A percentile compares a stretch with the other conserved stretches of the same genome.
Evolutionary conservation across 2,888 invertebrate genomes (phyloP).

Genomic region (Cheilosia variabilis): DNA sequence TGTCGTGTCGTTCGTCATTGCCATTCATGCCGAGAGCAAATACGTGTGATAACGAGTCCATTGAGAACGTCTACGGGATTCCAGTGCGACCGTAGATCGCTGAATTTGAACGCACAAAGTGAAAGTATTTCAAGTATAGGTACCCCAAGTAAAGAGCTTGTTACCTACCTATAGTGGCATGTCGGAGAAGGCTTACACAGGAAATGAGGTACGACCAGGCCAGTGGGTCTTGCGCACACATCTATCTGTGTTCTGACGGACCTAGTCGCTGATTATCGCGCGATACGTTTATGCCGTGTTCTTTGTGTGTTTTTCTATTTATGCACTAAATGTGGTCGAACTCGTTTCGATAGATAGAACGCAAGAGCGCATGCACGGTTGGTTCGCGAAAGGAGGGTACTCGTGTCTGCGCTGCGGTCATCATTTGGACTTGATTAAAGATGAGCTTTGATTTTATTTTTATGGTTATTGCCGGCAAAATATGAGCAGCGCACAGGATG

Average conservation of each 20-base stretch:
- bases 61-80: constrained; percentile 41
- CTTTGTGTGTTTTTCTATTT: constrained; percentile 43
- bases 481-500: constrained; percentile 1
- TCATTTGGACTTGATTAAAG: constrained; percentile 25
- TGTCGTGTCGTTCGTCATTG: not conserved
- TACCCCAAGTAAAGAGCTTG: constrained; percentile 39
- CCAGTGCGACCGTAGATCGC: not conserved
- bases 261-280: constrained; percentile 22
- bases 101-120: constrained; percentile 41
- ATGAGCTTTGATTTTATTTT: constrained; percentile 48
- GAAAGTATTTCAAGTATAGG: constrained; percentile 46
- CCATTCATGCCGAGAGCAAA: constrained; percentile 11
- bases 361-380: constrained; percentile 39
- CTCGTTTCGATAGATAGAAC: constrained; percentile 63
- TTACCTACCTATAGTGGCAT: constrained; percentile 9
- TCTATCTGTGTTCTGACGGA: constrained; percentile 9
- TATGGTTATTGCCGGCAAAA: constrained; percentile 26
- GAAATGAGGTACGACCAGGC: constrained; percentile 73
- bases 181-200: constrained; percentile 32
- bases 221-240: constrained; percentile 64
- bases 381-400: constrained; percentile 21
- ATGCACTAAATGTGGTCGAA: constrained; percentile 69
- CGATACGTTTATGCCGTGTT: not conserved
- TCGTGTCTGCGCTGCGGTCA: not conserved
- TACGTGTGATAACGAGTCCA: constrained; percentile 6